Conservation (phyloP, 2,888 invertebrate genomes). For the Dermolepida albohirtum region DNA sequence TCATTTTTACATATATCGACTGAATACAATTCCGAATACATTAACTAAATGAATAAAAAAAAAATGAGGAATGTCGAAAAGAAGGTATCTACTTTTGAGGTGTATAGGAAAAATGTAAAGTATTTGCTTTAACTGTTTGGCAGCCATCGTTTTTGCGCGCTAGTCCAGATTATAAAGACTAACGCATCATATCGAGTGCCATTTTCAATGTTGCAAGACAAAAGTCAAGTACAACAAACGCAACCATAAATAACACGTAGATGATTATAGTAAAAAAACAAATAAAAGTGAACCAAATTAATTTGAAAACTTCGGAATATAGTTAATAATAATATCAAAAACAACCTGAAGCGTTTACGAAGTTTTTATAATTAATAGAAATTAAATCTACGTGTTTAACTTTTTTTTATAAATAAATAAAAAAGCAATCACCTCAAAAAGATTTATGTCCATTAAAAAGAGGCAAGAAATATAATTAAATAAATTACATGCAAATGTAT, state of each 20-base stretch:
- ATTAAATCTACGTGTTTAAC: conserved; percentile 27
- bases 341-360: too few species aligned
- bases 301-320: conserved; percentile 40
- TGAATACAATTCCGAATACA: background rate
- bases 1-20: too few species aligned
- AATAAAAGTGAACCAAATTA: conserved; percentile 19
- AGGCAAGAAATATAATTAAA: conserved; percentile 36
- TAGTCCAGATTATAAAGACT: conserved; percentile 24
- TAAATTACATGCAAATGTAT: conserved; percentile 21
- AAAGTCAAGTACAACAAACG: conserved; percentile 45
- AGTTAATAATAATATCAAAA: too few species aligned
- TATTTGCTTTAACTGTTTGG: conserved; percentile 36
- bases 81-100: conserved; percentile 36
- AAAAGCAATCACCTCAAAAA: conserved; percentile 32
- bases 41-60: conserved; percentile 14
- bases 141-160: conserved; percentile 15
- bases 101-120: conserved; percentile 28
- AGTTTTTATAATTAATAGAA: background rate
- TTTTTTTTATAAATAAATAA: conserved; percentile 20
- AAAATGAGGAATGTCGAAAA: conserved; percentile 12
- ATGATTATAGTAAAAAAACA: conserved; percentile 3
- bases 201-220: conserved; percentile 60
- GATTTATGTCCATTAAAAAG: conserved; percentile 32
- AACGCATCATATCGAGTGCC: conserved; percentile 52
- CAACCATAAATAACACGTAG: conserved; percentile 37